A percentile compares a stretch with the other conserved stretches of the same genome.
These are phyloP conservation scores for Diorhabda carinulata DNA, from an alignment of 1,140 invertebrate species.

Conservation along the genomic window DNA sequence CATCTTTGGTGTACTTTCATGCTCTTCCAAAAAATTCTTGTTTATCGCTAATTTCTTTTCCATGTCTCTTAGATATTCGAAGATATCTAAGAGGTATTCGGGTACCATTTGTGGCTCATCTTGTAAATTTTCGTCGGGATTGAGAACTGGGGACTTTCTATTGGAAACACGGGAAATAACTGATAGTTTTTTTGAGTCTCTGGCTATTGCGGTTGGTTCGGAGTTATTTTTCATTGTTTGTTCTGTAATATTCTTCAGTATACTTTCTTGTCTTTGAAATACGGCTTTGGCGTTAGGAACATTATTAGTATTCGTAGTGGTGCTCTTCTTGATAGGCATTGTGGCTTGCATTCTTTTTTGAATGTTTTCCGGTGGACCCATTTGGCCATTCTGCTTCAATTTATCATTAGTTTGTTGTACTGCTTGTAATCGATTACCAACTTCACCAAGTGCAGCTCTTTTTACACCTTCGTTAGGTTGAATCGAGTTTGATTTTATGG, in stretches of 20 bases:
- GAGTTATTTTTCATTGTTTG: not conserved
- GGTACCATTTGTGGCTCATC: slow-evolving; percentile 74
- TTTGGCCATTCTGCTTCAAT: slow-evolving; percentile 12
- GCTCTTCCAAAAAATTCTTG: slow-evolving; percentile 60
- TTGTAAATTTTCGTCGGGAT: slow-evolving; percentile 64
- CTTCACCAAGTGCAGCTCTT: slow-evolving; percentile 32
- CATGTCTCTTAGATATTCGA: slow-evolving; percentile 68
- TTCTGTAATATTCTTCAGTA: slow-evolving; percentile 10
- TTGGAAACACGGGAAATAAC: slow-evolving; percentile 18
- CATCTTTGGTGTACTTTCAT: slow-evolving; percentile 77
- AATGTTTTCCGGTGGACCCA: slow-evolving; percentile 11
- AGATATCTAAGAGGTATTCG: slow-evolving; percentile 83
- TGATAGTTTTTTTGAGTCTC: not conserved
- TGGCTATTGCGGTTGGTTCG: not conserved
- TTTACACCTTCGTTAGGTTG: slow-evolving; percentile 11
- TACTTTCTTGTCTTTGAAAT: slow-evolving; percentile 15
- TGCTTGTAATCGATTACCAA: slow-evolving; percentile 29
- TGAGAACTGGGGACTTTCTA: slow-evolving; percentile 25
- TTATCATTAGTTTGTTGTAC: slow-evolving; percentile 6
- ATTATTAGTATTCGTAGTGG: slow-evolving; percentile 1
- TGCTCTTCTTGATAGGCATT: slow-evolving; percentile 8
- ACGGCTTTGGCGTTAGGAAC: not conserved
- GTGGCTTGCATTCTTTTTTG: slow-evolving; percentile 6
- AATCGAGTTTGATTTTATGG: slow-evolving; percentile 13
- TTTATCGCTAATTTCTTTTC: slow-evolving; percentile 64